phyloP scores from a whole-genome alignment of 2,888 invertebrate species.

The Poecilus cupreus region DNA sequence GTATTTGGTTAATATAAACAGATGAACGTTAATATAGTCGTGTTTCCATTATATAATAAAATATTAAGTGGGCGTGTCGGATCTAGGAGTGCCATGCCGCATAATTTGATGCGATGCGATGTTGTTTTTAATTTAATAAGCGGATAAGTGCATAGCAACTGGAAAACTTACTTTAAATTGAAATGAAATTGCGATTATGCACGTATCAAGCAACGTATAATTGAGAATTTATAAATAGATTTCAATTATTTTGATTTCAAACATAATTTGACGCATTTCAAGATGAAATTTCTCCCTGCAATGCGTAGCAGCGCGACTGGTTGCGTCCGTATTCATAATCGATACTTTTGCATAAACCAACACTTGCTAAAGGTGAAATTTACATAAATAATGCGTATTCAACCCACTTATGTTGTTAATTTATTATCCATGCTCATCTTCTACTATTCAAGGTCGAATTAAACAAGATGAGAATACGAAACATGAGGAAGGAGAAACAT shows the following conservation, averaged over 20 bases:
- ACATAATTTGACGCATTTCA: not conserved
- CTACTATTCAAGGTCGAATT: constrained; percentile 11
- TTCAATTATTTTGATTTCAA: not conserved
- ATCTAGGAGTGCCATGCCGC: constrained; percentile 39
- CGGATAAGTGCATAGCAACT: not conserved
- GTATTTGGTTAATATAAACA: constrained; percentile 7
- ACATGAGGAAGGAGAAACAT: constrained; percentile 2
- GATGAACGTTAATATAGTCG: constrained; percentile 23
- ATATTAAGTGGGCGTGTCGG: constrained; percentile 23
- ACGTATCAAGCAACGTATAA: not conserved
- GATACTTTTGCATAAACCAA: constrained; percentile 15
- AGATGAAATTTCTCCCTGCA: constrained; percentile 1
- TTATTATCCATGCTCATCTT: constrained; percentile 35
- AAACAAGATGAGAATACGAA: not conserved
- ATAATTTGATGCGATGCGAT: constrained; percentile 39
- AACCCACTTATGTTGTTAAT: constrained; percentile 9
- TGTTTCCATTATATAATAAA: constrained; percentile 20
- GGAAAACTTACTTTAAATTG: constrained; percentile 2
- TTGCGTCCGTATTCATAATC: constrained; percentile 7
- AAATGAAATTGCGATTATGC: not conserved
- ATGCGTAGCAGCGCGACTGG: not conserved
- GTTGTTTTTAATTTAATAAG: constrained; percentile 32
- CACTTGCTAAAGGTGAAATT: constrained; percentile 22
- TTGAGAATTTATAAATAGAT: constrained; percentile 11
- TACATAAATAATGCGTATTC: constrained; percentile 34